Conservation (phyloP, 1,140 invertebrate species). For the Cyrtorhinus lividipennis region DNA sequence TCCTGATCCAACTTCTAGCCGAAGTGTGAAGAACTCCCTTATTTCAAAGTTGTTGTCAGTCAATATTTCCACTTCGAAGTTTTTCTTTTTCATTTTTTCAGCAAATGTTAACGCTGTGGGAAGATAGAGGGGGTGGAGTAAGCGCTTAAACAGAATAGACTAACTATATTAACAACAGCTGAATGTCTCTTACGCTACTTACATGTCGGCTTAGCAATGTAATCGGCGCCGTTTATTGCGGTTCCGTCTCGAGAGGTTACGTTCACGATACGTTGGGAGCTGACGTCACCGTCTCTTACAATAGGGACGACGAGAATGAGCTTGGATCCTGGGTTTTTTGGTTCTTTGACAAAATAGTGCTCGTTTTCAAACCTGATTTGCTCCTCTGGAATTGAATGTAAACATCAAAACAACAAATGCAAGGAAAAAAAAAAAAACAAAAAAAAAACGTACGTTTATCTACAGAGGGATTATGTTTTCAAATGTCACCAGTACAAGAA, state of each 20-base stretch:
- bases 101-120: conserved; percentile 11
- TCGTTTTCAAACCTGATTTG: conserved; percentile 2
- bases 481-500: too few relatives aligned
- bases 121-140: too few relatives aligned
- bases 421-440: too few relatives aligned
- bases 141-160: neutral
- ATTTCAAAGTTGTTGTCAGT: conserved; percentile 2
- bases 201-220: conserved; percentile 2
- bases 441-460: too few relatives aligned
- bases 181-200: too few relatives aligned
- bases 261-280: neutral
- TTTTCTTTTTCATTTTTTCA: neutral
- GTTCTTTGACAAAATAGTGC: conserved; percentile 12
- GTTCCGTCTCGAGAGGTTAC: conserved; percentile 10
- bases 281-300: conserved; percentile 1
- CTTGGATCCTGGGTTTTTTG: neutral
- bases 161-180: neutral
- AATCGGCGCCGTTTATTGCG: conserved; percentile 5
- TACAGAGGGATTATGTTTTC: too few relatives aligned
- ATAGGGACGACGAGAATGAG: neutral
- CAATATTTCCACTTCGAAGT: conserved; percentile 12
- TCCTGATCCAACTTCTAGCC: neutral
- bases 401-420: neutral
- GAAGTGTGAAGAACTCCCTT: conserved; percentile 12
- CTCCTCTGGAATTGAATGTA: conserved; percentile 3